Base-by-base conservation (phyloP, 1,140 invertebrate species). In the Ceratoteleas bidentatus region DNA sequence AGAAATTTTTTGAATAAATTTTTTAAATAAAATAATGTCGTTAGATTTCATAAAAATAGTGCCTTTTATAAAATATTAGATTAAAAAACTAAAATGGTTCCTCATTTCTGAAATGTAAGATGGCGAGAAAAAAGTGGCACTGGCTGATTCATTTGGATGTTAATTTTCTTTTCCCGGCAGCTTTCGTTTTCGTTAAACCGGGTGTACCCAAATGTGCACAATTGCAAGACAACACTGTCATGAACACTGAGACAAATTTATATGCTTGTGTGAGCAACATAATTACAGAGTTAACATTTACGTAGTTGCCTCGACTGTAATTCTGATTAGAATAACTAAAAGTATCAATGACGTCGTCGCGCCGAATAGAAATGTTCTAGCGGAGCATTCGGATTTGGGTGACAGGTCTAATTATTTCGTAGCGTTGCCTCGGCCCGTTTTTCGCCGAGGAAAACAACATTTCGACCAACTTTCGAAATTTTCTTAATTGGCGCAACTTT, bases 151-250 rank as follows among this genome's bases (percentile, higher is more conserved):
- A 61, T 79, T 73, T 79, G 73, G 61, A 45, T 52, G 73, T 79
- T 79, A 66, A 79, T 73, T 61, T 79, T 72, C 66, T 79, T 73
- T 68, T 62, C 14, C 49, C 68, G 49, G 56, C 10, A 32, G 69
- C 62, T 58, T 53, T 79, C 60, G 54, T 72, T 79, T 79, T 66
- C 76, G 72, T 79, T 79, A 72, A 72, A 72, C 76, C 16, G 68
- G 40, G 76, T 79, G 60, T 73, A 80, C 62, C 77, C 68, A 68
- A 80, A 80, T 73, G 77, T 73, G 77, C 69, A 80, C 62, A 73
- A 80, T 79, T 79, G 66, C 77, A 73, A 80, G 77, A 68, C 68
- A 68, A 73, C 77, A 80, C 77, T 80, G 77, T 80, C 77, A 80
- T 57, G 64, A 80, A 80, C 77, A 80, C 69, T 80, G 69, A 61